phyloP scores from a whole-genome alignment of 1,140 invertebrate species.

The Phortica variegata region DNA sequence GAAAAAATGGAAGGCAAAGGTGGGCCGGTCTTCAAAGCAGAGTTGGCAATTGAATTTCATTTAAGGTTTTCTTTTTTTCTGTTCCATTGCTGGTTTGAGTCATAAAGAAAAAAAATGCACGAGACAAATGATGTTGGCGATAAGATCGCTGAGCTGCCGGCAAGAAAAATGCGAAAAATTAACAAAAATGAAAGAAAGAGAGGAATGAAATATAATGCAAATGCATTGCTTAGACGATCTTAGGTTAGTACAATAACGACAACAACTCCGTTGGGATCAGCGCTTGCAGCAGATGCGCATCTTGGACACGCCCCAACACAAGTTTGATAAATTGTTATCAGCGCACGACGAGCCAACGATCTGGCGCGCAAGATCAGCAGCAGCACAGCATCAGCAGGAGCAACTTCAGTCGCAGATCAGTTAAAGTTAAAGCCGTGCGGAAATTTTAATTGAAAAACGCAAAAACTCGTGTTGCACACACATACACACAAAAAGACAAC shows the following conservation, averaged over 20 bases:
- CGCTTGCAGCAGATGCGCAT: conserved; percentile 39
- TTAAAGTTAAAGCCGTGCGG: conserved; percentile 31
- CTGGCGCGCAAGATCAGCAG: no score
- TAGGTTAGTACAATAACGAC: background rate
- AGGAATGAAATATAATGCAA: no score
- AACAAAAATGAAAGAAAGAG: conserved; percentile 19
- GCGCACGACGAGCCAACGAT: conserved; percentile 44
- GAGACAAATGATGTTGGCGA: conserved; percentile 47
- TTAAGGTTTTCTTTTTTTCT: no score
- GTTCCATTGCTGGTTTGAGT: no score
- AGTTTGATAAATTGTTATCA: conserved; percentile 55
- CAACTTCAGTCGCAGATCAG: conserved; percentile 14
- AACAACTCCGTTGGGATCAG: no score
- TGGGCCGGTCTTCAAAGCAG: no score
- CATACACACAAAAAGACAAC: conserved; percentile 11
- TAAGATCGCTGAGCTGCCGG: conserved; percentile 33
- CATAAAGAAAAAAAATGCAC: no score
- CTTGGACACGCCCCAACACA: conserved; percentile 51
- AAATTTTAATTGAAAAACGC: conserved; percentile 50
- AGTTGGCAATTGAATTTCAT: no score
- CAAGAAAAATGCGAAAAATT: conserved; percentile 49
- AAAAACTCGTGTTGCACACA: background rate
- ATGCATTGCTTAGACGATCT: no score
- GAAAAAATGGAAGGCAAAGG: no score
- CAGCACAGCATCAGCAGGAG: conserved; percentile 18